Base-by-base conservation (phyloP, 2,797 vertebrate species). In the Melanotaenia parkinsoni region DNA sequence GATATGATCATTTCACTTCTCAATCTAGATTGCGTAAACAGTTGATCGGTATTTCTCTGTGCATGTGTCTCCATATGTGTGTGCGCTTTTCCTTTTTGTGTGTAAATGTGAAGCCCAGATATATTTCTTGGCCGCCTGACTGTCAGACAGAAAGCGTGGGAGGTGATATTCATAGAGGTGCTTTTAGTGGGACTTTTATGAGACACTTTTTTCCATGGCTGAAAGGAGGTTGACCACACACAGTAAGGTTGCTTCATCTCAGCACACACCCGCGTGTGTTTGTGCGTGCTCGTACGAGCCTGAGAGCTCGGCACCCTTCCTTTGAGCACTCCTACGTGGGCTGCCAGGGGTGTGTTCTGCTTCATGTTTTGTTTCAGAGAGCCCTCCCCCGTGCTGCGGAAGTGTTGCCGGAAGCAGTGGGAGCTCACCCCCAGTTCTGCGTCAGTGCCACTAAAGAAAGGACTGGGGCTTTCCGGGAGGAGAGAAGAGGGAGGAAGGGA, bases 381-480 rank as follows among this genome's bases (percentile, higher is more conserved):
- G 90, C 84, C 91, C 87, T 92, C 91, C 91, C 90, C 86, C 85
- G 80, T 89, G 86, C 87, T 89, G 83, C 90, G 91, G 93, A 94
- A 94, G 94, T 94, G 94, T 95, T 94, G 93, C 94, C 94, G 93
- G 94, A 94, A 94, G 93, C 93, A 88, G 93, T 91, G 90, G 85
- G 86, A 91, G 89, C 86, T 92, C 92, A 88, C 90, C 93, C 92
- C 92, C 90, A 85, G 93, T 92, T 93, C 92, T 94, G 93, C 92
- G 91, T 95, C 93, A 95, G 87, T 92, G 90, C 85, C 83, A 84
- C 91, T 88, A 88, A 93, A 93, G 89, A 94, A 92, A 94, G 92
- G 82, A 91, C 83, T 63, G 91, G 93, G 93, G 91, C 86, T 92
- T 93, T 93, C 92, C 92, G 89, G 87, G 88, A 88, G 86, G 79